These are phyloP conservation scores for Centropyge bicolor DNA, from an alignment of 2,797 vertebrate species.

Conservation along the genomic window DNA sequence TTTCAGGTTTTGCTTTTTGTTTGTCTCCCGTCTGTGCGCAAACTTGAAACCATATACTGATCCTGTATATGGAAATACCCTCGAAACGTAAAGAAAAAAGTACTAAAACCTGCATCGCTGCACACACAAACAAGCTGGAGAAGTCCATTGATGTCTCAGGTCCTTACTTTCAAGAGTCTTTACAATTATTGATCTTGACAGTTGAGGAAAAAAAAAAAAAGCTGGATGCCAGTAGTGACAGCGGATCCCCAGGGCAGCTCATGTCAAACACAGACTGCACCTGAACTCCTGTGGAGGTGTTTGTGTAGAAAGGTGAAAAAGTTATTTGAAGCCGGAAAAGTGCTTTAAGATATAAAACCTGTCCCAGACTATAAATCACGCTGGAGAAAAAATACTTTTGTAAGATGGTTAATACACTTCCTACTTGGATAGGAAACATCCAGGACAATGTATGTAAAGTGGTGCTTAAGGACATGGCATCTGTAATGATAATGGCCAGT, in stretches of 20 bases:
- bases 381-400: background rate
- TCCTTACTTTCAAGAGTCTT: constrained; percentile 57
- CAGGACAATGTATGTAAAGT: background rate
- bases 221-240: constrained; percentile 58
- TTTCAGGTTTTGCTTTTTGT: background rate
- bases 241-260: constrained; percentile 64
- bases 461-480: background rate
- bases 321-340: constrained; percentile 46
- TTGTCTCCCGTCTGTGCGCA: background rate
- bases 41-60: background rate
- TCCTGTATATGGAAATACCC: background rate
- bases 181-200: constrained; percentile 70
- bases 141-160: constrained; percentile 33
- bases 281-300: constrained; percentile 62
- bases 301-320: constrained; percentile 43
- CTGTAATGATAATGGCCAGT: constrained; percentile 4
- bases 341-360: constrained; percentile 33
- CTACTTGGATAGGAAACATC: background rate
- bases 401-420: background rate
- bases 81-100: background rate
- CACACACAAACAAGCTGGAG: constrained; percentile 19
- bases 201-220: constrained; percentile 44
- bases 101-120: background rate
- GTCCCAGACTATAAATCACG: constrained; percentile 22
- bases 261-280: constrained; percentile 56